These are phyloP conservation scores for Xyrauchen texanus DNA, from an alignment of 2,113 vertebrate species.

Conservation along the genomic window DNA sequence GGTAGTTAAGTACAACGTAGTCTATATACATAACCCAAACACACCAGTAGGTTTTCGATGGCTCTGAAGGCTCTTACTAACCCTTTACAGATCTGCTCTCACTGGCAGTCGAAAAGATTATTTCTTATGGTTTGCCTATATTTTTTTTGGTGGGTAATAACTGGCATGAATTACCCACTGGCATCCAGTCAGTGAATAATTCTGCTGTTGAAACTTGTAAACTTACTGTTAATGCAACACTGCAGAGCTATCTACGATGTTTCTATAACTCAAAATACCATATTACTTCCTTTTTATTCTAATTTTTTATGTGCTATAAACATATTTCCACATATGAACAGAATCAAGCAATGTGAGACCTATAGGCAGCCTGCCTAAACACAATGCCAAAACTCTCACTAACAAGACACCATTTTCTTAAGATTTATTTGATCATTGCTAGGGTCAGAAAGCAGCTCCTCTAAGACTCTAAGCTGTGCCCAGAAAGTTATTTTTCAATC, in stretches of 20 bases:
- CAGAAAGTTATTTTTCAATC: slow-evolving; percentile 45
- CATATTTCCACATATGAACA: too few relatives aligned
- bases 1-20: slow-evolving; percentile 43
- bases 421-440: slow-evolving; percentile 66
- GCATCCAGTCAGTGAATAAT: slow-evolving; percentile 25
- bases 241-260: background rate
- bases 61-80: slow-evolving; percentile 39
- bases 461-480: slow-evolving; percentile 36
- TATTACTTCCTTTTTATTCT: too few relatives aligned
- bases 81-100: slow-evolving; percentile 13
- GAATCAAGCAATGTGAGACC: background rate
- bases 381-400: slow-evolving; percentile 66
- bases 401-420: too few relatives aligned
- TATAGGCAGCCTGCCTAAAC: slow-evolving; percentile 37
- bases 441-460: slow-evolving; percentile 63
- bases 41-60: slow-evolving; percentile 40
- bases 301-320: too few relatives aligned
- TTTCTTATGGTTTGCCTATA: slow-evolving; percentile 35
- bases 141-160: slow-evolving; percentile 24
- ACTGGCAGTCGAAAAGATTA: slow-evolving; percentile 30
- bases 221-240: background rate
- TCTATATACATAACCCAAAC: slow-evolving; percentile 50
- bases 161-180: slow-evolving; percentile 42
- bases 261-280: too few relatives aligned
- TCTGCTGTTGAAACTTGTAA: slow-evolving; percentile 37